A percentile compares a stretch with the other conserved stretches of the same genome.
These are phyloP conservation scores for Drosophila pseudoobscura DNA, from an alignment of 1,140 invertebrate genomes.

Conservation along the genomic window DNA sequence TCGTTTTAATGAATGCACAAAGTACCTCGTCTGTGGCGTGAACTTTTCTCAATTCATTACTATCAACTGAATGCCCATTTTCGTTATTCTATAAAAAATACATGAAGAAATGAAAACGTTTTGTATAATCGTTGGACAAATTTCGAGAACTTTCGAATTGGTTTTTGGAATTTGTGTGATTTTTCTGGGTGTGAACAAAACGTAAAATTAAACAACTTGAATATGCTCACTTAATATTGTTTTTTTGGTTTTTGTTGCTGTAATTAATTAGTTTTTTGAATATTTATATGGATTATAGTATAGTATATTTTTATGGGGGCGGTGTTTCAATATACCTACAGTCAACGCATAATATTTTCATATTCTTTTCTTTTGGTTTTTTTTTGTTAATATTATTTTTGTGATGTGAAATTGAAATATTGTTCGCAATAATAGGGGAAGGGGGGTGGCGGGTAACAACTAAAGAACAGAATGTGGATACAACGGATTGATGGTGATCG, in stretches of 20 bases:
- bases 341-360: conserved; percentile 60
- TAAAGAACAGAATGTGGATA: conserved; percentile 60
- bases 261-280: conserved; percentile 57
- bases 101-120: conserved; percentile 71
- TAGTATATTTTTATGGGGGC: conserved; percentile 30
- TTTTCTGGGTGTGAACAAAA: conserved; percentile 12
- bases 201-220: conserved; percentile 30
- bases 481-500: conserved; percentile 17
- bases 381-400: conserved; percentile 18
- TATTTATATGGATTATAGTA: conserved; percentile 57
- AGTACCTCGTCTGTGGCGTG: conserved; percentile 84
- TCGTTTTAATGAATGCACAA: conserved; percentile 77
- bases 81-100: conserved; percentile 83
- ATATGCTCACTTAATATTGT: conserved; percentile 54
- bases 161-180: conserved; percentile 35
- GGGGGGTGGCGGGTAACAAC: conserved; percentile 37
- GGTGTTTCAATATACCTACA: conserved; percentile 72
- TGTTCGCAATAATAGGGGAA: conserved; percentile 39
- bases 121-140: conserved; percentile 61
- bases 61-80: conserved; percentile 83
- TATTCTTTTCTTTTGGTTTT: conserved; percentile 16
- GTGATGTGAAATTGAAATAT: conserved; percentile 48
- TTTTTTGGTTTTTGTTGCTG: conserved; percentile 56
- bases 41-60: conserved; percentile 84
- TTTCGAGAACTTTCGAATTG: conserved; percentile 44